Percentiles rank a stretch among this genome's conserved stretches.
These are phyloP conservation scores for Solenodon paradoxus DNA, from an alignment of 2,113 vertebrate species.

Conservation along the genomic window DNA sequence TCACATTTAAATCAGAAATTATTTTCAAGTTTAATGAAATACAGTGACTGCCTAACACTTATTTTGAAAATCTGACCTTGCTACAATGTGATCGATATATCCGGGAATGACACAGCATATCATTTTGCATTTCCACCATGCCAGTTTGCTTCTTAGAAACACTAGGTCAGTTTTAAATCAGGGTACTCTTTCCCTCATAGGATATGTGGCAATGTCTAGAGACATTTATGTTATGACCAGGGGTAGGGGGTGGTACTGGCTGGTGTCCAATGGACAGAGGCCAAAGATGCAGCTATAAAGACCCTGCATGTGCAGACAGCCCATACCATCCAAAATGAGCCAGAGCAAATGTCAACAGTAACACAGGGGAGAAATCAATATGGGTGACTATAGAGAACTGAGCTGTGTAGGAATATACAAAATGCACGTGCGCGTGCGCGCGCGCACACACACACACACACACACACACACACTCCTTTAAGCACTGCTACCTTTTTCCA, in stretches of 20 bases:
- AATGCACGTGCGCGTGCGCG: no score
- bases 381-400: no score
- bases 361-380: no score
- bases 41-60: background rate
- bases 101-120: background rate
- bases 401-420: background rate
- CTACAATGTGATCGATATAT: background rate
- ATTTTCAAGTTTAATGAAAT: background rate
- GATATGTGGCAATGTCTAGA: background rate
- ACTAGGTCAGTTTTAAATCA: background rate
- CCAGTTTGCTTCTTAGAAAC: background rate
- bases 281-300: background rate
- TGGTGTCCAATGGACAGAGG: background rate
- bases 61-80: background rate
- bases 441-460: no score
- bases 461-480: no score
- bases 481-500: background rate
- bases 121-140: background rate
- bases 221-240: background rate
- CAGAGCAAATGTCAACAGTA: background rate
- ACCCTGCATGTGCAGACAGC: background rate
- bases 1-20: background rate
- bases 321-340: background rate
- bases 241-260: background rate
- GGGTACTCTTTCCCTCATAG: background rate